Evolutionary conservation across 2,113 vertebrate species (phyloP).

Genomic region (Ceyx margarethae): DNA sequence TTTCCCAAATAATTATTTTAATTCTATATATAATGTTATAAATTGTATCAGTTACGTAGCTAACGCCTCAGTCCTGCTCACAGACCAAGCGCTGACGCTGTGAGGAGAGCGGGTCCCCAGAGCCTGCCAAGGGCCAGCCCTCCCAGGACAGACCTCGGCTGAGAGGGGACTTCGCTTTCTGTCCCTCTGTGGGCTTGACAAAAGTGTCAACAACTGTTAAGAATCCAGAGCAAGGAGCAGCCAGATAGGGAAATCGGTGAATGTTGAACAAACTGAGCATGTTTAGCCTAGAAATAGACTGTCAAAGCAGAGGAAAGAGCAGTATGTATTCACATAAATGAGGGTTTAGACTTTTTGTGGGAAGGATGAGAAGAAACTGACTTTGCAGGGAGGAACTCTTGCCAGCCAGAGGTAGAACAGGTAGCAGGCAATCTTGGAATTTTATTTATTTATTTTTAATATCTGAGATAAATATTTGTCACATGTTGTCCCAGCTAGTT

Average conservation of each 20-base stretch:
- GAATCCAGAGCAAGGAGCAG: not conserved
- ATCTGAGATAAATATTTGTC: not conserved
- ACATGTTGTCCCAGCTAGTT: not conserved
- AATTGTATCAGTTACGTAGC: accelerated
- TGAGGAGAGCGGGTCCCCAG: not conserved
- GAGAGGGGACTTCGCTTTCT: not conserved
- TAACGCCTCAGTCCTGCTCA: not conserved
- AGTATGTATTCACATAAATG: not conserved
- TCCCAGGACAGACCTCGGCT: not conserved
- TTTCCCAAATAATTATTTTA: accelerated
- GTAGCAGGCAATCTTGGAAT: not conserved
- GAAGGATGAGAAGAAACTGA: not conserved
- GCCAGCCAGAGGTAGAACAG: not conserved
- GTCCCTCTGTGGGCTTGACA: not conserved
- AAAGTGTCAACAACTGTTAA: accelerated
- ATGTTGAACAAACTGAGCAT: not conserved
- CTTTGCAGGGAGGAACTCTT: not conserved
- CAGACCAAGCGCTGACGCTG: accelerated
- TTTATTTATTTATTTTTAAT: not conserved
- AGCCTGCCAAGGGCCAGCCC: accelerated
- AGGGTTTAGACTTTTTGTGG: not conserved
- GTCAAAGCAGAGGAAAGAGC: not conserved
- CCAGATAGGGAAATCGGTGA: accelerated
- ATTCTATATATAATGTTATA: accelerated
- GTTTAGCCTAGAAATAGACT: not conserved